Base-by-base conservation (phyloP, 1,140 invertebrate genomes). In the Rhyacophila brunnea region DNA sequence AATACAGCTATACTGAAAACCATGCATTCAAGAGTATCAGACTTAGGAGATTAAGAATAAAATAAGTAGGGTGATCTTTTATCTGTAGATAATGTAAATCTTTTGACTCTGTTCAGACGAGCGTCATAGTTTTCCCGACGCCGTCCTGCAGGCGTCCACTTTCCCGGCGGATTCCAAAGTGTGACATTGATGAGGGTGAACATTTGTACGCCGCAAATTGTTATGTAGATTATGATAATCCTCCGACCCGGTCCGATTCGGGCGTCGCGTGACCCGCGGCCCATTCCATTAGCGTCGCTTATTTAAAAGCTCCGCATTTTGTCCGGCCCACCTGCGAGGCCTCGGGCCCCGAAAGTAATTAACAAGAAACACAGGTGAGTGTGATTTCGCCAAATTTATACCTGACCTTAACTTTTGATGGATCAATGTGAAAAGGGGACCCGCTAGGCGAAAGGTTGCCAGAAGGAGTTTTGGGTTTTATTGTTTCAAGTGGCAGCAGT, bases 191-290 rank as follows among this genome's bases (percentile, higher is more conserved):
- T 58, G 51, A 65, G 63, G 63, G 63, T 65, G 58, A 65, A 58
- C 63, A 65, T 65, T 65, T 58, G 63, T 65, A 61, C 54, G 56
- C 63, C 63, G 51, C 63, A 65, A 65, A 65, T 65, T 65, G 63
- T 65, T 65, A 65, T 65, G 63, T 61, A 65, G 63, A 65, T 65
- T 65, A 65, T 61, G 58, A 65, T 65, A 65, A 65, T 65, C 63
- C 58, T 14, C 23, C 28, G 44, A 55, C 54, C 58, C 32, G 54
- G 48, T 58, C 28, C 63, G 49, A 55, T 61, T 61, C 38, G 42
- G 42, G 47, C 35, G 28, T 53, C 17, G 40, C 58, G 35, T 36
- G 47, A 55, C 49, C 58, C 58, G 28, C 38, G 43, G 42, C 35
- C 35, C 48, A 19, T 18, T 40, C 46, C 56, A 50, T 50, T 50